Base-by-base conservation (phyloP, 2,888 invertebrate species). In the Cheilosia variabilis region DNA sequence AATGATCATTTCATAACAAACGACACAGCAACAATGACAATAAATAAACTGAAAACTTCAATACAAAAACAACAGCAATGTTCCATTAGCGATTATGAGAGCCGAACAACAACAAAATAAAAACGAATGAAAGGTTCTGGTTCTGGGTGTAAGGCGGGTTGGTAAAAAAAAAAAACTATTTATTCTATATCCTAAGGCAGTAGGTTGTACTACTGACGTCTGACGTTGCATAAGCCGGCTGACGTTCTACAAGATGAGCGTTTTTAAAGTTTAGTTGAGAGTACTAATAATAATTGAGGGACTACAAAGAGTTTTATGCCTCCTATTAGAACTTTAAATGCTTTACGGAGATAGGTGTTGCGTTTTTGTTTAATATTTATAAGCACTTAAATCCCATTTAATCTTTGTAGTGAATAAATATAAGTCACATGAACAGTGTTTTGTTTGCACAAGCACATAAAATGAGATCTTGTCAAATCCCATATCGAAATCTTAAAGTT, bases 1-100 rank as follows among this genome's bases (percentile, higher is more conserved):
- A 31, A 50, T 37, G 37, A 37, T 69, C 53, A n/a, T n/a, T n/a
- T n/a, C n/a, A 83, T 57, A 78, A 73, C 77, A 82, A 84, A 80
- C 65, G 53, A 66, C 80, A 84, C 57, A 24, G 72, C 57, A 75
- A 58, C 69, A 86, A 76, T 31, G 65, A 76, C 9, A 62, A 79
- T 10, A 84, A 73, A 75, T 71, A 47, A 24, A 87, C 68, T 66
- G 66, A 87, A 73, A 71, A 72, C 58, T 53, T 63, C 22, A 71
- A 50, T 43, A 55, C 55, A 79, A 58, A 75, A 77, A 55, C 13
- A 22, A 55, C 63, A 60, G 50, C 34, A 60, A 27, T 17, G 52
- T 34, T 47, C n/a, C 24, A 37, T 37, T 37, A 13, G 37, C 13
- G 37, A 37, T 37, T 37, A 37, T 37, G 37, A 37, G 37, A 37